phyloP scores from a whole-genome alignment of 2,888 invertebrate genomes.

The Alentia gelatinosa region DNA sequence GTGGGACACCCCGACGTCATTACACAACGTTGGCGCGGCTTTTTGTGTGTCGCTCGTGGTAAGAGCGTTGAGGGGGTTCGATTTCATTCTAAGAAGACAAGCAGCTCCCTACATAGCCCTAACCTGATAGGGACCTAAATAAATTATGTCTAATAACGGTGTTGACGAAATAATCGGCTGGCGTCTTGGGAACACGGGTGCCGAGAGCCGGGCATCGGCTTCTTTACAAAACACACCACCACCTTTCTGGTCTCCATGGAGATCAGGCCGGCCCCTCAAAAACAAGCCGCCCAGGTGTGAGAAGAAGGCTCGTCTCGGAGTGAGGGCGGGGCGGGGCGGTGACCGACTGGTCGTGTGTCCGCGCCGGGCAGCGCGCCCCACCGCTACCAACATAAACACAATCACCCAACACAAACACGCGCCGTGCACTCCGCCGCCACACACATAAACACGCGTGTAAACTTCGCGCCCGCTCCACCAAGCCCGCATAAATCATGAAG shows the following conservation, averaged over 20 bases:
- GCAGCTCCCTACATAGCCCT: neutral
- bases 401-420: constrained; percentile 34
- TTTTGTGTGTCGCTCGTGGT: neutral
- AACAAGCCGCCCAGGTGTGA: neutral
- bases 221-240: constrained; percentile 40
- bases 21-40: neutral
- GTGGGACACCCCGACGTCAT: neutral
- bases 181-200: neutral
- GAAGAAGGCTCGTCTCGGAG: constrained; percentile 12
- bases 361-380: neutral
- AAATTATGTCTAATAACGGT: constrained; percentile 32
- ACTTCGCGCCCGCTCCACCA: constrained; percentile 10
- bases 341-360: neutral
- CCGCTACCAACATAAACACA: constrained; percentile 8
- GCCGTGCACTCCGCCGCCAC: neutral
- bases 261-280: neutral
- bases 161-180: constrained; percentile 46
- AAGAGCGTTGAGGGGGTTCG: neutral
- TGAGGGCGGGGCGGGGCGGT: neutral
- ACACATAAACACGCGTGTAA: constrained; percentile 40
- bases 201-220: neutral
- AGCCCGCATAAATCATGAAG: constrained; percentile 14
- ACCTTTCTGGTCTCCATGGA: constrained; percentile 42
- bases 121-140: neutral
- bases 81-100: neutral